phyloP scores from a whole-genome alignment of 2,797 vertebrate genomes.

The Podarcis lilfordi region DNA sequence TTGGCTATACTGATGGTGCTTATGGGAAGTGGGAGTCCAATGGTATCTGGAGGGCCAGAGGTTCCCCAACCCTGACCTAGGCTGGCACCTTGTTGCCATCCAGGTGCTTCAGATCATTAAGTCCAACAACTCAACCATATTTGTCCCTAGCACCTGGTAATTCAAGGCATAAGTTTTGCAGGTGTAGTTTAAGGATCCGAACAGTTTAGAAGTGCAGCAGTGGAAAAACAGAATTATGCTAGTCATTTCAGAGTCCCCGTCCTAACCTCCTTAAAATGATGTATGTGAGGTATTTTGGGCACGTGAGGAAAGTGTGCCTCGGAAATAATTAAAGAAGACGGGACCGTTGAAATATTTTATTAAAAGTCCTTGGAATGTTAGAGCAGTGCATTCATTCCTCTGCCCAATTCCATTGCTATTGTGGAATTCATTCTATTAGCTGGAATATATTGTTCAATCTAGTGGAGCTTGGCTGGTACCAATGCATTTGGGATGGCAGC shows the following conservation, averaged over 20 bases:
- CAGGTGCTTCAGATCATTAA: no score
- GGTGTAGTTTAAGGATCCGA: not conserved
- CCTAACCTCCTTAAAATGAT: not conserved
- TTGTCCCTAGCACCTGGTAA: no score
- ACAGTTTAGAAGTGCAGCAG: not conserved
- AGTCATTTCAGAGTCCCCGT: not conserved
- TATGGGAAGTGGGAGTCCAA: no score
- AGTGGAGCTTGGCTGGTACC: slow-evolving; percentile 5
- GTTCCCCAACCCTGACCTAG: no score
- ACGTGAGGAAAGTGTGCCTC: not conserved
- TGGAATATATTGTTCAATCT: not conserved
- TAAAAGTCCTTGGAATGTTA: not conserved
- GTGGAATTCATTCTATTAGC: not conserved
- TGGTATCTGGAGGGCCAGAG: no score
- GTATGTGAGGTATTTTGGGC: not conserved
- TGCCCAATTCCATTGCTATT: not conserved
- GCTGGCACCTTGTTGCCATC: no score
- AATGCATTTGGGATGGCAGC: slow-evolving; percentile 1
- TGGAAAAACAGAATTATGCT: not conserved
- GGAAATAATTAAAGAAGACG: not conserved
- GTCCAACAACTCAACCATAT: no score
- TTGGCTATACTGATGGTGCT: no score
- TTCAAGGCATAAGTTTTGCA: no score
- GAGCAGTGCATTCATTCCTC: not conserved
- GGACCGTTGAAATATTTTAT: not conserved